Conservation (phyloP, 2,113 vertebrate genomes). For the Amia ocellicauda region DNA sequence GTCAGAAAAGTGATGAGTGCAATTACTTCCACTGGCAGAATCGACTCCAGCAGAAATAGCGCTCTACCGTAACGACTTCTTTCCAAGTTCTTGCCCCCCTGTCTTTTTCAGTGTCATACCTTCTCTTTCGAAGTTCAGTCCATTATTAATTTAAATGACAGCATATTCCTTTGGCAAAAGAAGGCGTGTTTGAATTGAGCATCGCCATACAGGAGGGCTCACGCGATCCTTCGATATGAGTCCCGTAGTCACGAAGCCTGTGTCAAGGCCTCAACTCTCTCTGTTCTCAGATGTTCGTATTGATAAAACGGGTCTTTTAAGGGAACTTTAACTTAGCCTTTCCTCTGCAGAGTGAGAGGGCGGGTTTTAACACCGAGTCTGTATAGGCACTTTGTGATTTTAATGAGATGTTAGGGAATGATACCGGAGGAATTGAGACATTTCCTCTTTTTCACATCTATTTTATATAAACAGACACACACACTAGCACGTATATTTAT, state of each 20-base stretch:
- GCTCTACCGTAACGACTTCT: too few species aligned
- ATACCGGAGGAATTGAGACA: not conserved
- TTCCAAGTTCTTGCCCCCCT: too few species aligned
- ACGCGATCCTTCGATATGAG: slow-evolving; percentile 19
- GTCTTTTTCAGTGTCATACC: too few species aligned
- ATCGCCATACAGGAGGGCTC: too few species aligned
- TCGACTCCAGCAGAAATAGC: too few species aligned
- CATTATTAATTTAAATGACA: too few species aligned
- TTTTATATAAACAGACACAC: not conserved
- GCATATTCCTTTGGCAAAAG: too few species aligned
- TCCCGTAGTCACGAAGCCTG: not conserved
- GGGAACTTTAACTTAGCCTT: not conserved
- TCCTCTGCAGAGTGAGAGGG: not conserved
- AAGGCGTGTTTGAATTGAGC: too few species aligned
- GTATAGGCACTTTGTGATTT: not conserved
- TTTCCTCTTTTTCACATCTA: not conserved
- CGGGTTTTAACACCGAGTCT: not conserved
- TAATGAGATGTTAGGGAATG: not conserved
- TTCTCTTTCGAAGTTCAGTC: too few species aligned
- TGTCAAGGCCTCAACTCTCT: slow-evolving; percentile 13
- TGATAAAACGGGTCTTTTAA: slow-evolving; percentile 24
- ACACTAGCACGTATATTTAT: too few species aligned
- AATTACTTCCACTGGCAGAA: too few species aligned
- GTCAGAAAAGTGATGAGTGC: too few species aligned
- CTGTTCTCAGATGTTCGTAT: slow-evolving; percentile 20